Evolutionary conservation across 1,140 invertebrate species (phyloP).

Genomic region (Cataglyphis hispanica): DNA sequence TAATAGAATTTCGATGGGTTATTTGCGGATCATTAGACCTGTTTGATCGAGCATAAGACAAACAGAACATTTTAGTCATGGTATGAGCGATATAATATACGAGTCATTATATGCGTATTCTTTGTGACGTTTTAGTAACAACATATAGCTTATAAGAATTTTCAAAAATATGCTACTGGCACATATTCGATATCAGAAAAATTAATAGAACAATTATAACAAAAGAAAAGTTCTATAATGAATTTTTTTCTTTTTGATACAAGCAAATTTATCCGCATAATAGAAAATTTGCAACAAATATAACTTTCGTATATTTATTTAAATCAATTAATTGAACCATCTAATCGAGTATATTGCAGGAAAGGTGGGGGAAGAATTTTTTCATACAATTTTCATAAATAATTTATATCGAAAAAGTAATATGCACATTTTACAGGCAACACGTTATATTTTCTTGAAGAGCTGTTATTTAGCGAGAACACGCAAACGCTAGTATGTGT

Average conservation of each 20-base stretch:
- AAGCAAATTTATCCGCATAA: neutral
- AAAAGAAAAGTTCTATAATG: neutral
- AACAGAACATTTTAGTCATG: slow-evolving; percentile 14
- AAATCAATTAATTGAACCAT: neutral
- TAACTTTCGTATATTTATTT: neutral
- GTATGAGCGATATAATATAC: neutral
- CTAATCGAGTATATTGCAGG: neutral
- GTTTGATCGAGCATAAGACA: slow-evolving; percentile 19
- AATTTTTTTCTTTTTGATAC: neutral
- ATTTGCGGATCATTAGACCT: slow-evolving; percentile 34
- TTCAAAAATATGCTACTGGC: neutral
- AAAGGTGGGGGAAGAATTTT: neutral
- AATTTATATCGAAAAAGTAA: neutral
- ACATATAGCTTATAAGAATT: neutral
- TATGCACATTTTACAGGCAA: neutral
- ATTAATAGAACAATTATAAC: neutral
- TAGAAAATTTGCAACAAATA: neutral
- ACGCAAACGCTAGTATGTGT: neutral
- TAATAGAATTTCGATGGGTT: slow-evolving; percentile 21
- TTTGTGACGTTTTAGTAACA: neutral
- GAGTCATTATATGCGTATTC: neutral
- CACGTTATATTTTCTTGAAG: neutral
- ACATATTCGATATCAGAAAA: neutral
- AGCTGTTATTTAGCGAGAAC: slow-evolving; percentile 4
- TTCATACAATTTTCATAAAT: neutral